Evolutionary conservation across 30 jellyfish, hydroid and myxozoan genomes (phyloP), one percentile per base, ranked within the genome.

Genomic region (Aurelia coerulea): DNA sequence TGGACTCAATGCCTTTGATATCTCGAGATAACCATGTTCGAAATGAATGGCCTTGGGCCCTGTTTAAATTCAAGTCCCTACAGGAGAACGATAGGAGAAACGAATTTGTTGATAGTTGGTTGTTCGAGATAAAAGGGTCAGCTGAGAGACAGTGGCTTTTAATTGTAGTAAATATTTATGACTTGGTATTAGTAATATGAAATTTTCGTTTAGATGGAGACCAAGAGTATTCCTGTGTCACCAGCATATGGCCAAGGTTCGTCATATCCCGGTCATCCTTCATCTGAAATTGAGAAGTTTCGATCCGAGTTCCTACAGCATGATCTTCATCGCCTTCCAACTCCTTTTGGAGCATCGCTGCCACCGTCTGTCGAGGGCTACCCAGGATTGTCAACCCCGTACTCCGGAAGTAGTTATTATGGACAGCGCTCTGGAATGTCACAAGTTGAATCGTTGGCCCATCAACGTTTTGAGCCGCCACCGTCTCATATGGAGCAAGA

Each of bases 151-250:
- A 23, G 29, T 23, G 29, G 29, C 29, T 23, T 23, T 23, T 23
- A 23, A 23, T 23, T 23, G 15, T 46, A 46, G 56, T 46, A 4
- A 46, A 46, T 46, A 0, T 46, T 46, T 46, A 6, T 46, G 14
- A 6, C 3, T 46, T 46, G 8, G 11, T 46, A 1, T 0, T 46
- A 14, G 8, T 9, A 0, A 46, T 46, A 0, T 46, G 15, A 46
- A 23, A 37, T 76, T 4, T 76, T 32, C 10, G 71, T 72, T 18
- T 51, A 84, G 93, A 39, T 73, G n/a, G 93, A 84, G 15, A 52
- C 93, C 52, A 84, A 84, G 58, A 71, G 93, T 86, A 84, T 84
- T 29, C 87, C 93, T 2, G 85, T 74, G 64, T 83, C 92, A 12
- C 92, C 81, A 17, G 92, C 92, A 9, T 84, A 71, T 34, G 88